Conservation (phyloP, 1,140 invertebrate genomes). For the Drosophila willistoni region DNA sequence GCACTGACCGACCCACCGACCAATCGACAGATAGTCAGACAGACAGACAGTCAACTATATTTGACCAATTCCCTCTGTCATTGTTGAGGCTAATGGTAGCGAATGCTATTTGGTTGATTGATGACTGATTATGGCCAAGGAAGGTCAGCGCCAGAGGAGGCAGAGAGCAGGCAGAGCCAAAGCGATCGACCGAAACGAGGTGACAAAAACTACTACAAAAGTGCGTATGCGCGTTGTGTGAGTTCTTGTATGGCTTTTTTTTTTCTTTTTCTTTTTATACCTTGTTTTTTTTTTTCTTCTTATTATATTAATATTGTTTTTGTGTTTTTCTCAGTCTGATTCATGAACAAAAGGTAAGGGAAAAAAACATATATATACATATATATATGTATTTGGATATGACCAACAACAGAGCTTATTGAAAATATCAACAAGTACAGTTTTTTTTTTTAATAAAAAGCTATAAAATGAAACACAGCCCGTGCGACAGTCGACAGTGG, state of each 20-base stretch:
- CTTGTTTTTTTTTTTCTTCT: background rate
- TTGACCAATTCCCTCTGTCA: slow-evolving; percentile 19
- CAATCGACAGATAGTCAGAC: background rate
- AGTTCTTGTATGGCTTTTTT: slow-evolving; percentile 19
- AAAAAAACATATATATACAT: slow-evolving; percentile 6
- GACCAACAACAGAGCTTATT: slow-evolving; percentile 44
- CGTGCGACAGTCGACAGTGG: slow-evolving; percentile 64
- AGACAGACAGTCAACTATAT: background rate
- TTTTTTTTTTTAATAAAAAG: slow-evolving; percentile 64
- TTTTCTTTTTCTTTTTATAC: slow-evolving; percentile 7
- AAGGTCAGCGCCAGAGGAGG: slow-evolving; percentile 51
- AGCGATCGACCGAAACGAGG: slow-evolving; percentile 38
- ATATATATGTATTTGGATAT: background rate
- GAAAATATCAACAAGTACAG: slow-evolving; percentile 72
- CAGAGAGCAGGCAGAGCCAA: slow-evolving; percentile 22
- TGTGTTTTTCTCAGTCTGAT: slow-evolving; percentile 52
- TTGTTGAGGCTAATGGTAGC: slow-evolving; percentile 30
- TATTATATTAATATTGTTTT: slow-evolving; percentile 34
- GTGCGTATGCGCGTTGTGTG: slow-evolving; percentile 34
- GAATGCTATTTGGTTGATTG: slow-evolving; percentile 41
- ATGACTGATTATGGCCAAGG: slow-evolving; percentile 55
- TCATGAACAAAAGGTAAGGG: slow-evolving; percentile 43
- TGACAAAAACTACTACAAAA: slow-evolving; percentile 51
- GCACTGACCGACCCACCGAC: background rate
- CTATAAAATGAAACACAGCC: slow-evolving; percentile 67